phyloP scores from a whole-genome alignment of 2,888 invertebrate genomes.

The Acrocyrtus sp. region DNA sequence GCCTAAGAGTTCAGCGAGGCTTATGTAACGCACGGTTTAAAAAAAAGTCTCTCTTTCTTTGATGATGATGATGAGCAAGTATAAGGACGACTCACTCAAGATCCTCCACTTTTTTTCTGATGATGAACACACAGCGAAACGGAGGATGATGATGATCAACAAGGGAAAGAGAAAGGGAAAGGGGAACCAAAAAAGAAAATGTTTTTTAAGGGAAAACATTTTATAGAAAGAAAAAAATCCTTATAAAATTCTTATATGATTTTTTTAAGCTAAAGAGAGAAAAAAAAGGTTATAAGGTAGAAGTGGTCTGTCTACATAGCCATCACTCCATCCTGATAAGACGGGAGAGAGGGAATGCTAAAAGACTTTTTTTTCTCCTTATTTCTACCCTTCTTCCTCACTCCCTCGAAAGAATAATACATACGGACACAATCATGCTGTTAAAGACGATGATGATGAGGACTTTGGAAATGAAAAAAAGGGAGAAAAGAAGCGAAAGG shows the following conservation, averaged over 20 bases:
- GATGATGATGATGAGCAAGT: too few species aligned
- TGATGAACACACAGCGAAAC: too few species aligned
- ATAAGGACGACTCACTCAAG: too few species aligned
- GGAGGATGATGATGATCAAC: too few species aligned
- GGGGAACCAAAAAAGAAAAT: neutral
- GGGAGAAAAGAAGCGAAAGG: slow-evolving; percentile 1
- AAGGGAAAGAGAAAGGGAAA: too few species aligned
- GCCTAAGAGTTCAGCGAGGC: too few species aligned
- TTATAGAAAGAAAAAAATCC: neutral
- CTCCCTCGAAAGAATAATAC: neutral
- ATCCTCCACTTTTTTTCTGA: too few species aligned
- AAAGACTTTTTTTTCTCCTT: neutral
- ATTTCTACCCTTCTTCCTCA: neutral
- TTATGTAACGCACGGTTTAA: too few species aligned
- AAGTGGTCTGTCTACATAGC: neutral
- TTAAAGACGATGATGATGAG: slow-evolving; percentile 22
- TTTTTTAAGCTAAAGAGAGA: too few species aligned
- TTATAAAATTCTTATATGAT: too few species aligned
- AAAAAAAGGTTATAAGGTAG: neutral
- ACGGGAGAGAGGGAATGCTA: neutral
- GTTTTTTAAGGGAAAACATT: too few species aligned
- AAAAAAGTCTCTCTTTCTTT: too few species aligned
- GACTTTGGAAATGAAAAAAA: slow-evolving; percentile 26
- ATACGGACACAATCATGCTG: slow-evolving; percentile 17
- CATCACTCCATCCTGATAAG: neutral